Percentiles rank a stretch among this genome's conserved stretches.
Conservation (phyloP, 2,113 vertebrate genomes). For the Zonotrichia leucophrys region DNA sequence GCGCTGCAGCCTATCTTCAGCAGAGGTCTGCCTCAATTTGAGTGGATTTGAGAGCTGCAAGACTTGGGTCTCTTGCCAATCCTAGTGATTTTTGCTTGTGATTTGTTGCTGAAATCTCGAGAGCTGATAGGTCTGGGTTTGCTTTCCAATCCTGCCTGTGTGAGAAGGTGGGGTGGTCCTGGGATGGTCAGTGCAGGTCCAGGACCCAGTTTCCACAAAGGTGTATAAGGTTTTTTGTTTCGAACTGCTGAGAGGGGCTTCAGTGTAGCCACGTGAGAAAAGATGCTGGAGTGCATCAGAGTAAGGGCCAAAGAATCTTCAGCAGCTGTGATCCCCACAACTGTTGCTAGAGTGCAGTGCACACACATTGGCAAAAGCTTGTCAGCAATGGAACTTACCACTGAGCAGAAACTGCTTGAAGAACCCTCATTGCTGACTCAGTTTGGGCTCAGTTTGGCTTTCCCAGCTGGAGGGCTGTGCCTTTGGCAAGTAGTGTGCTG, state of each 20-base stretch:
- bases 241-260: background rate
- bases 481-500: background rate
- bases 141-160: background rate
- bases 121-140: background rate
- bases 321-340: background rate
- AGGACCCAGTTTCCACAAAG: background rate
- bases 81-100: background rate
- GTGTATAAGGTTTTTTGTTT: background rate
- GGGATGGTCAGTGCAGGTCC: too few species aligned
- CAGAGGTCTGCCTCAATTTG: background rate
- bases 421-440: background rate
- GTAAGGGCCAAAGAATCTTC: background rate
- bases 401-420: background rate
- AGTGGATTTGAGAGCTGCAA: background rate
- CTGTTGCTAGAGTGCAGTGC: background rate
- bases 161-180: background rate
- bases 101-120: background rate
- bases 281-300: background rate
- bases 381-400: too few species aligned
- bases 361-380: background rate
- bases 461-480: background rate
- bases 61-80: background rate
- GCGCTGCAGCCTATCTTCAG: background rate
- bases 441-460: background rate
- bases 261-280: background rate